These are phyloP conservation scores for Alouatta palliata DNA, from an alignment of 2,113 vertebrate species.

Conservation along the genomic window DNA sequence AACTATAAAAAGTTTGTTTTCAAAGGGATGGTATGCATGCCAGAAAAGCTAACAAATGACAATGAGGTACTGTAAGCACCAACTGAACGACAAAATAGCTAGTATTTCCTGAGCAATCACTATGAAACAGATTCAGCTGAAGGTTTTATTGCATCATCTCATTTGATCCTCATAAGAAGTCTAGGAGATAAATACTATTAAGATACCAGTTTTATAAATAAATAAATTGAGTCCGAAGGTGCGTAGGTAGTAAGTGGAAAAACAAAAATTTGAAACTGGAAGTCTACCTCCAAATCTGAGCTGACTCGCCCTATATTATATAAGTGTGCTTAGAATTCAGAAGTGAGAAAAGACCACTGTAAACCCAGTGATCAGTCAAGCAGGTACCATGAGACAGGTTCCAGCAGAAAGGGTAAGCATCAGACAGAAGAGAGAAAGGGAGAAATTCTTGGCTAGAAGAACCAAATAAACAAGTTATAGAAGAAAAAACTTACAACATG, in stretches of 20 bases:
- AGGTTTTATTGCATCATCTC: background rate
- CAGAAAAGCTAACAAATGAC: constrained; percentile 16
- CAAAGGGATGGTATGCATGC: background rate
- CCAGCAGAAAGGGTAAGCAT: background rate
- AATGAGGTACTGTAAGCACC: background rate
- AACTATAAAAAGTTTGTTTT: constrained; percentile 15
- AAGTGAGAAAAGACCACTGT: background rate
- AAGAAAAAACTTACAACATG: background rate
- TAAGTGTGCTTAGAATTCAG: background rate
- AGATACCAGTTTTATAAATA: background rate
- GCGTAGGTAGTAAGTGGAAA: background rate
- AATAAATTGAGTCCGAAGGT: background rate
- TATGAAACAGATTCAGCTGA: background rate
- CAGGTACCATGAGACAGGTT: background rate
- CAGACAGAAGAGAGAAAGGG: background rate
- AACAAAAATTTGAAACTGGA: background rate
- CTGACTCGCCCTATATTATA: background rate
- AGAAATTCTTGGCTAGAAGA: background rate
- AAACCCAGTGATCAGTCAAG: background rate
- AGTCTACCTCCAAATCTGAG: background rate
- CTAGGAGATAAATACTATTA: background rate
- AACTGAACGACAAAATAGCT: background rate
- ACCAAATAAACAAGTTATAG: background rate
- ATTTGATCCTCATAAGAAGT: background rate
- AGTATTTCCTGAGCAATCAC: background rate